Base-by-base conservation (phyloP, 2,888 invertebrate species). In the Temnothorax unifasciatus region DNA sequence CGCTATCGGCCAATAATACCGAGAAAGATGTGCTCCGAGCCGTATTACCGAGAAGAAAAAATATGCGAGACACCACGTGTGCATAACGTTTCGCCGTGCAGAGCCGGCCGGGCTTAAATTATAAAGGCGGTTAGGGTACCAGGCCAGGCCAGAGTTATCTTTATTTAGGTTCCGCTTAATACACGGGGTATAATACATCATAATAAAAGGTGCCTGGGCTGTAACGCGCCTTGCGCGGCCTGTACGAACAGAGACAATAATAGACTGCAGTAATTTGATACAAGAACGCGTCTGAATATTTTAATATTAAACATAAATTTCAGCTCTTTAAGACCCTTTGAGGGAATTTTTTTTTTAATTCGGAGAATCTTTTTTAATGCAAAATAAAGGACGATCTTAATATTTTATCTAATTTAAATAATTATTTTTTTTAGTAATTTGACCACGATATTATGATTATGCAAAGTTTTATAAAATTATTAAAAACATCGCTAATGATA, bases 101-200 rank as follows among this genome's bases (percentile, higher is more conserved):
- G 66, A 79, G 44, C 21, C 66, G 47, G 50, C 59, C 41, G 69
- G 69, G 66, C 66, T 61, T 87, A 59, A 86, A 87, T 87, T 87
- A 68, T 68, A 69, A 82, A 88, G 75, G n/a, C 85, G 47, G 57
- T 29, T 38, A 47, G 47, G 38, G n/a, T 47, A 52, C 21, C 44
- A 34, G 76, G 47, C 68, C 75, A 81, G 79, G 81, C 76, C 76
- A 54, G 85, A 82, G 69, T 74, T 87, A 88, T 86, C 87, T 88
- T 87, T 89, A 84, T 88, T 88, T 82, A 86, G 84, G 68, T 77
- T 29, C 41, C 54, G 82, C 79, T 89, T 87, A 89, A 89, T 87
- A 87, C 85, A 81, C 86, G 25, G 3, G 83, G 79, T 59, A 83
- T 86, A 75, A 86, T 88, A 85, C 87, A 89, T 89, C 88, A 85